Conservation (phyloP, 2,113 vertebrate genomes). For the Alectura lathami region DNA sequence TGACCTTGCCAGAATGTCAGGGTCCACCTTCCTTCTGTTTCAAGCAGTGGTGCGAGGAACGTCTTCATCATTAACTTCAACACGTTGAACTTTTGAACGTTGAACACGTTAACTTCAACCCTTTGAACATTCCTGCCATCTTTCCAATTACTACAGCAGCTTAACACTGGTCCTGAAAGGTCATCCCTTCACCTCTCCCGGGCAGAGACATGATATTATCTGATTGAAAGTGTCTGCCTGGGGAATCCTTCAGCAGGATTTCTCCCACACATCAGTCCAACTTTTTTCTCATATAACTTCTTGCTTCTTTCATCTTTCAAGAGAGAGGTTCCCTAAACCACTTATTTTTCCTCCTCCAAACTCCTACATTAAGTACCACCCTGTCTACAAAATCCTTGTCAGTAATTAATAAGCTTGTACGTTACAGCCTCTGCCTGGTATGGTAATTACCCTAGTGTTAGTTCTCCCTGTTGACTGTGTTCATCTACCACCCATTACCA, state of each 20-base stretch:
- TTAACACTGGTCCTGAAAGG: not conserved
- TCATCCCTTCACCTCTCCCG: not conserved
- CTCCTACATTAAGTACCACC: not conserved
- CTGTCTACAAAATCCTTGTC: not conserved
- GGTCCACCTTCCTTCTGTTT: not conserved
- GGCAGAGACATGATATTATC: not conserved
- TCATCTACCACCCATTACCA: not conserved
- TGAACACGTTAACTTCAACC: too few species aligned
- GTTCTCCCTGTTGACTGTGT: not conserved
- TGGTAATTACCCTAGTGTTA: conserved; percentile 8
- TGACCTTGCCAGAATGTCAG: not conserved
- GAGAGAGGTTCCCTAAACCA: not conserved
- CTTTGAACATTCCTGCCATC: not conserved
- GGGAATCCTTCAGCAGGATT: not conserved
- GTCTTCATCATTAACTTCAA: not conserved
- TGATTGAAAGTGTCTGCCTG: not conserved
- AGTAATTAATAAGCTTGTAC: conserved; percentile 14
- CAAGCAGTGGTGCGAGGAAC: not conserved
- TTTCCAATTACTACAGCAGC: not conserved
- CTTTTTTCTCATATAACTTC: not conserved
- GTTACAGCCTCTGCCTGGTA: not conserved
- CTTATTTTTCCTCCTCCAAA: not conserved
- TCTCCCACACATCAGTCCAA: not conserved
- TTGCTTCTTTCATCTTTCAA: not conserved
- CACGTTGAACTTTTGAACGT: fast-evolving